Evolutionary conservation across 2,888 invertebrate species (phyloP), one percentile per base, ranked within the genome.

Genomic region (Uropetala carovei): DNA sequence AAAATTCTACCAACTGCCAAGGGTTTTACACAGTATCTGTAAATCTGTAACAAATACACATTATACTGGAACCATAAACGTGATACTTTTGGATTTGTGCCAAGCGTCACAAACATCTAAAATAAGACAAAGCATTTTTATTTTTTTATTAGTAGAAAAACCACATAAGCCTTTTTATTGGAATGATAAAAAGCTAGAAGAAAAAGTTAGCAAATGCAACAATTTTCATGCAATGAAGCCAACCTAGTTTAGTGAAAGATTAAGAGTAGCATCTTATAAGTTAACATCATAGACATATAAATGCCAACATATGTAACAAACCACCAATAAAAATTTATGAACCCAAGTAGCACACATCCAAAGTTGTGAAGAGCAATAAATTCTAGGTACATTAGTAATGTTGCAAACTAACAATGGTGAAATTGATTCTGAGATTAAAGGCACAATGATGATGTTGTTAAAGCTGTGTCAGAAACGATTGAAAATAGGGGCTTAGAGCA

Each of bases 351-450:
- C 64, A 89, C 60, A 68, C 64, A 64, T 64, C 89, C 60, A 56
- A 43, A 8, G 64, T 64, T 16, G 60, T 92, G 56, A 82, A 59
- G 59, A 83, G 27, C 82, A 59, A 30, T 83, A 92, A 82, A 60
- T 27, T 82, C 92, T 92, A 92, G 64, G 59, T 60, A 92, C 64
- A 92, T 60, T 43, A 60, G 56, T 56, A 84, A 57, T 16, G 59
- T 83, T 83, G 83, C 75, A 92, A 30, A n/a, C 84, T 83, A 92
- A 81, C 68, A 56, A 64, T 30, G 22, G 60, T 92, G 82, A 43
- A 92, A 82, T 16, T 81, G n/a, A 11, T 16, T 60, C 30, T 22
- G 59, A 43, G 30, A 83, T 83, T 64, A 82, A 43, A 22, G 75
- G 82, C 92, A 59, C 14, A 89, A 43, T 64, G 11, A 27, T 43